A percentile compares a stretch with the other conserved stretches of the same genome.
These are phyloP conservation scores for Scaptodrosophila lebanonensis DNA, from an alignment of 1,140 invertebrate species.

Conservation along the genomic window DNA sequence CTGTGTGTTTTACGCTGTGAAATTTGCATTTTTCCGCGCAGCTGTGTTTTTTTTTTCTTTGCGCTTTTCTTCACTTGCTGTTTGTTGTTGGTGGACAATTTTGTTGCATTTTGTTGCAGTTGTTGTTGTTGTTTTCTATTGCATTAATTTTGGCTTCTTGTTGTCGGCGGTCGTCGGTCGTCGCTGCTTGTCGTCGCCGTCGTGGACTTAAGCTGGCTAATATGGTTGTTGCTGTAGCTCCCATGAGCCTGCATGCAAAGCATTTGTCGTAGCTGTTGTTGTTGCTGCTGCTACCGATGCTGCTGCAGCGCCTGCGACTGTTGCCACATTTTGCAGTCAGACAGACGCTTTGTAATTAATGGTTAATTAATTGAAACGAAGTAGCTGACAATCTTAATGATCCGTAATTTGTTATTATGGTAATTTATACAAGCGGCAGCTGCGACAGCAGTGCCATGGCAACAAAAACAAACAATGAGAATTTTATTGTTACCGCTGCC, in stretches of 20 bases:
- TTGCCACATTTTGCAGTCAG: constrained; percentile 67
- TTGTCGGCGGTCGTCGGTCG: constrained; percentile 14
- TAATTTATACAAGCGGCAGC: constrained; percentile 69
- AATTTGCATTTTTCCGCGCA: constrained; percentile 71
- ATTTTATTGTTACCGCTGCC: constrained; percentile 20
- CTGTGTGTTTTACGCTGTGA: constrained; percentile 57
- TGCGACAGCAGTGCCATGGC: constrained; percentile 12
- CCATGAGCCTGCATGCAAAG: constrained; percentile 55
- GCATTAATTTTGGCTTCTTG: constrained; percentile 72
- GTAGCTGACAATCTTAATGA: constrained; percentile 75
- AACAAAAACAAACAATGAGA: constrained; percentile 44
- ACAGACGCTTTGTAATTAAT: constrained; percentile 74
- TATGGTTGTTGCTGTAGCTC: constrained; percentile 48
- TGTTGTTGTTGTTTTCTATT: constrained; percentile 58
- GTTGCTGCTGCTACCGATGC: background rate
- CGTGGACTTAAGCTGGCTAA: constrained; percentile 56
- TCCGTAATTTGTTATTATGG: constrained; percentile 75
- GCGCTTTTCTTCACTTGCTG: constrained; percentile 63
- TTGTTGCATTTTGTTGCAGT: background rate
- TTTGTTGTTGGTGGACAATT: constrained; percentile 7
- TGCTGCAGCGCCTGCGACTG: constrained; percentile 25
- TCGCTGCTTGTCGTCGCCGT: constrained; percentile 13
- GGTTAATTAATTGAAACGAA: constrained; percentile 75
- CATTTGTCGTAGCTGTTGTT: constrained; percentile 56
- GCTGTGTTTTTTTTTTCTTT: constrained; percentile 56